Percentiles rank a stretch among this genome's conserved stretches.
Evolutionary conservation across 2,113 vertebrate species (phyloP).

Genomic region (Motacilla tschutschensis): DNA sequence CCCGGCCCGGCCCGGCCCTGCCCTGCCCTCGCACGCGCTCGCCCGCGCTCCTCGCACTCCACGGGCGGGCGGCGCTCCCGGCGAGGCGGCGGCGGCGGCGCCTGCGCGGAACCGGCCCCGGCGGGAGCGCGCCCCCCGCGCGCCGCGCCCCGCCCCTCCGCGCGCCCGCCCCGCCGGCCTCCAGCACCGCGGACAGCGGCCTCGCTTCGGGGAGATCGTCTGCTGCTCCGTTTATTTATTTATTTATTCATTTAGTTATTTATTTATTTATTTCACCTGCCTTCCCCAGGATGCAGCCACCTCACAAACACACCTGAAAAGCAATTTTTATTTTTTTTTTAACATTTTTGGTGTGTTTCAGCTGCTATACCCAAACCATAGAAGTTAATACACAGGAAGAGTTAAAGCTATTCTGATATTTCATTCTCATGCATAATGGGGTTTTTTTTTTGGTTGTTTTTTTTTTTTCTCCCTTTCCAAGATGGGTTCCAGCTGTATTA

Average conservation of each 20-base stretch:
- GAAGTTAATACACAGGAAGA: neutral
- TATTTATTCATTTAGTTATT: neutral
- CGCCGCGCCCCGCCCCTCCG: neutral
- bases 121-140: too few relatives aligned
- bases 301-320: neutral
- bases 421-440: neutral
- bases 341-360: neutral
- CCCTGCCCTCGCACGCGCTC: neutral
- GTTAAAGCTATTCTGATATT: neutral
- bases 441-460: neutral
- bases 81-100: too few relatives aligned
- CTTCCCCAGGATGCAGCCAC: neutral
- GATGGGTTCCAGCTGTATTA: neutral
- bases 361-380: fast-evolving
- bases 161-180: neutral
- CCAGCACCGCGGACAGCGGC: conserved; percentile 79
- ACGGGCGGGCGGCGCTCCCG: too few relatives aligned
- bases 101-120: too few relatives aligned
- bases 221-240: neutral
- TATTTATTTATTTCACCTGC: too few relatives aligned
- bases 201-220: neutral
- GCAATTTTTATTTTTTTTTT: neutral
- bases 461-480: neutral
- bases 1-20: neutral
- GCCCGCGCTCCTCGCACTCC: neutral